Percentiles rank a stretch among this genome's conserved stretches.
Conservation (phyloP, 2,888 invertebrate species). For the Pandemis cinnamomeana region DNA sequence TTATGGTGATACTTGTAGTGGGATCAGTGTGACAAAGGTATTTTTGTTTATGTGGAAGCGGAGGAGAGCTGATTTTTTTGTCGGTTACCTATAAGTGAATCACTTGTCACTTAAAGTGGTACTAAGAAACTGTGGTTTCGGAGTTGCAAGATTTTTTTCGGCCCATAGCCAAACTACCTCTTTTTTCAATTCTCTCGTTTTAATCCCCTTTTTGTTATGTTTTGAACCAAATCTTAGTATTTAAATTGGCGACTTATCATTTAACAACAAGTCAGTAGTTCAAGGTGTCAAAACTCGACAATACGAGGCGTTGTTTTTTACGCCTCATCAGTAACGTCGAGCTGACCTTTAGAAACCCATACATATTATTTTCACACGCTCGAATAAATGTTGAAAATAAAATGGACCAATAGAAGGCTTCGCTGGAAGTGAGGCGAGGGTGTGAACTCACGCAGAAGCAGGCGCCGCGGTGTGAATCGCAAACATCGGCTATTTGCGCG, state of each 20-base stretch:
- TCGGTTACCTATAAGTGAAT: too few species aligned
- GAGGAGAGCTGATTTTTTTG: too few species aligned
- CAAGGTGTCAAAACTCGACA: not conserved
- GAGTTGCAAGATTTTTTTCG: too few species aligned
- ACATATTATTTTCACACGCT: constrained; percentile 38
- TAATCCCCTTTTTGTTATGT: too few species aligned
- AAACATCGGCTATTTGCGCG: constrained; percentile 52
- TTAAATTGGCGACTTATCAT: not conserved
- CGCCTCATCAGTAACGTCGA: not conserved
- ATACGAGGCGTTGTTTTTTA: not conserved
- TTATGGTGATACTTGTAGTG: too few species aligned
- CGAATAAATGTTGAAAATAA: constrained; percentile 36
- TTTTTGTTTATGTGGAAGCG: too few species aligned
- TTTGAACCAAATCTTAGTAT: too few species aligned
- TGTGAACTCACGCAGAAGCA: constrained; percentile 59
- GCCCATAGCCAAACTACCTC: too few species aligned
- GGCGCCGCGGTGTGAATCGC: constrained; percentile 64
- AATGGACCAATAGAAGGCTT: constrained; percentile 46
- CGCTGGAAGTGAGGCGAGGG: constrained; percentile 57
- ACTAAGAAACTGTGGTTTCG: too few species aligned
- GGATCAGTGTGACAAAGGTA: too few species aligned
- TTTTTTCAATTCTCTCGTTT: too few species aligned
- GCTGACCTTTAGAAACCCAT: not conserved
- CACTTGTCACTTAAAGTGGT: too few species aligned
- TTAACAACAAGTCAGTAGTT: not conserved